Conservation (phyloP, 2,113 vertebrate species). For the Polypterus senegalus region DNA sequence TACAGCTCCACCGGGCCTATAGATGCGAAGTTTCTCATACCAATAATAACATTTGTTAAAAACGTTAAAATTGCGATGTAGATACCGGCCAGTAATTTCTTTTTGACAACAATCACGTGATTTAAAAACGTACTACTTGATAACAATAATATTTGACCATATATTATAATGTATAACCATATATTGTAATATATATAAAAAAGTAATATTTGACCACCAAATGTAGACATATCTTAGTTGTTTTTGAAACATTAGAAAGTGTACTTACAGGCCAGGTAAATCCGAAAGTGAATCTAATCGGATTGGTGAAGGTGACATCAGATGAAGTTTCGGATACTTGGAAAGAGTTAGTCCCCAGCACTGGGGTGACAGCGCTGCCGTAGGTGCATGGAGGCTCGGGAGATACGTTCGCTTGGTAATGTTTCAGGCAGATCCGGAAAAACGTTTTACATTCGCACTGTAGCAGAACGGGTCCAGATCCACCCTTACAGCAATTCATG, state of each 20-base stretch:
- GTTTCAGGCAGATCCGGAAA: constrained; percentile 94
- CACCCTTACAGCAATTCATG: constrained; percentile 76
- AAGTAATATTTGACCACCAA: background rate
- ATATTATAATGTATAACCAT: background rate
- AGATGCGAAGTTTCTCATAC: constrained; percentile 52
- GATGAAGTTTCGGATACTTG: constrained; percentile 74
- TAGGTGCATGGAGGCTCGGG: constrained; percentile 96
- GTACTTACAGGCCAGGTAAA: constrained; percentile 96
- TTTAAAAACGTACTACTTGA: no score
- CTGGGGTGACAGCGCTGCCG: constrained; percentile 83
- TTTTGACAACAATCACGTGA: background rate
- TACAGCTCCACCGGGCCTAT: constrained; percentile 35
- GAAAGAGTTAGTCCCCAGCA: constrained; percentile 91
- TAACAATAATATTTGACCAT: background rate
- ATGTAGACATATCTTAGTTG: background rate
- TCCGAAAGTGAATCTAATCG: constrained; percentile 79
- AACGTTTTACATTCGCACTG: constrained; percentile 95
- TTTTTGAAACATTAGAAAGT: background rate
- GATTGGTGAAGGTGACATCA: constrained; percentile 80
- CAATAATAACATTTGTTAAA: constrained; percentile 27
- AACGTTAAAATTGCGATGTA: constrained; percentile 8
- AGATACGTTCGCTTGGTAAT: constrained; percentile 89
- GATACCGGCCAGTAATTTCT: background rate
- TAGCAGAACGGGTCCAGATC: constrained; percentile 47
- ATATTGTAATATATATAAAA: background rate